These are phyloP conservation scores for Stylophora pistillata DNA, from an alignment of 64 coral and sea anemone genomes.

Conservation along the genomic window DNA sequence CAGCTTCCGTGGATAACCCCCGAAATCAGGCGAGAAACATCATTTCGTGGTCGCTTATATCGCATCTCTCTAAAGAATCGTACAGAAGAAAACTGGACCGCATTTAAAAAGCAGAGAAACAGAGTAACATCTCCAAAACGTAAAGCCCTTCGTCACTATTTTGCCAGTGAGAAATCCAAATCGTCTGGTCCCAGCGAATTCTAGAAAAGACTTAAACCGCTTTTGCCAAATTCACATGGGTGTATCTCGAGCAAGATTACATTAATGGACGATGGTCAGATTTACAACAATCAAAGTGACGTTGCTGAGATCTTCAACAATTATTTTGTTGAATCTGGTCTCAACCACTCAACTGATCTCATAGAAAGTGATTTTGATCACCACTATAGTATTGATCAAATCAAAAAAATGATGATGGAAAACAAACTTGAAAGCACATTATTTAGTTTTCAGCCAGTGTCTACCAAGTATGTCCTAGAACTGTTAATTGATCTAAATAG, in stretches of 20 bases:
- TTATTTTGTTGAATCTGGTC: too few relatives aligned
- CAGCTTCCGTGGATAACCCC: constrained; percentile 52
- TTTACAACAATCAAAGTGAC: background rate
- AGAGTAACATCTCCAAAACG: constrained; percentile 39
- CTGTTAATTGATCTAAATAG: too few relatives aligned
- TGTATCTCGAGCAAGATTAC: background rate
- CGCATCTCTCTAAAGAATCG: background rate
- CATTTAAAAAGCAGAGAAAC: constrained; percentile 35
- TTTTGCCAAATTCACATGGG: constrained; percentile 45
- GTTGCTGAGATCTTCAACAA: too few relatives aligned
- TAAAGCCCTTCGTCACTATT: constrained; percentile 34
- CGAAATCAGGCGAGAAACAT: constrained; percentile 23
- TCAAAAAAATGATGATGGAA: too few relatives aligned
- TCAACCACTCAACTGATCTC: too few relatives aligned
- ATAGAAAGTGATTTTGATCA: too few relatives aligned
- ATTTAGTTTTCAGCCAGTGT: too few relatives aligned
- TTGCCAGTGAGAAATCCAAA: constrained; percentile 39
- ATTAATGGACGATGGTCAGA: constrained; percentile 17
- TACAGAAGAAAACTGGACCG: background rate
- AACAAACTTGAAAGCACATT: too few relatives aligned
- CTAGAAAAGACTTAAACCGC: constrained; percentile 72
- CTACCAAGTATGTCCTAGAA: too few relatives aligned
- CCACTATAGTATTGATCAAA: too few relatives aligned
- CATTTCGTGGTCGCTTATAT: background rate
- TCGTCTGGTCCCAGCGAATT: constrained; percentile 5